Base-by-base conservation (phyloP, 2,113 vertebrate species). In the Verasper variegatus region DNA sequence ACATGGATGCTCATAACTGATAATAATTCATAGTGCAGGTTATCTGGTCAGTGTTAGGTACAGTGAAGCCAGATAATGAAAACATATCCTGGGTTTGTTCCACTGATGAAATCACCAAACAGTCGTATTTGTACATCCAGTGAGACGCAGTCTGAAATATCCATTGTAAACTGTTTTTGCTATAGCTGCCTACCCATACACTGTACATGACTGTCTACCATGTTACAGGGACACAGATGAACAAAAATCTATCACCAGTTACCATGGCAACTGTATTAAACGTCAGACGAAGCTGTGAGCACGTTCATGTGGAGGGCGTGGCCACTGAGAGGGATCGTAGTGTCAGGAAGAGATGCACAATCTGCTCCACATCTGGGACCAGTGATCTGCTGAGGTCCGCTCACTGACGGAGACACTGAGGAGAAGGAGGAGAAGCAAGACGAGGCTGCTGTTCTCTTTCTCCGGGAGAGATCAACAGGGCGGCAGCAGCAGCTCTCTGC, bases 231-330 rank as follows among this genome's bases (percentile, higher is more conserved):
- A 52, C 12, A 47, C 1, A 18, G 54, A 76, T 42, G 45, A 21
- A 18, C 3, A 17, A 67, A 51, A 72, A 55, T 64, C 65, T 13
- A 69, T 68, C 67, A 69, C 0, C 47, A 51, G 79, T 89, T 83
- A 55, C 85, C 75, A 87, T 83, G 73, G 83, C 71, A 89, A 87
- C 85, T 57, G 55, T 1, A 23, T 64, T 1, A 71, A 45, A 87
- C 79, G 85, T 87, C 79, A 83, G 35, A 27, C n/a, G 42, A 58
- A 37, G 68, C 52, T 27, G 42, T 17, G 55, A 67, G 65, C 76
- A 54, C 49, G 72, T 62, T 57, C 58, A 59, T 35, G 2, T 1
- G 9, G 62, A 18, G 18, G 80, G 84, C 74, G 81, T 72, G 81
- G 79, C 14, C 60, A 73, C 27, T 4, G 23, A 26, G 31, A 3